phyloP scores from a whole-genome alignment of 2,113 vertebrate genomes.

The Megalops atlanticus region DNA sequence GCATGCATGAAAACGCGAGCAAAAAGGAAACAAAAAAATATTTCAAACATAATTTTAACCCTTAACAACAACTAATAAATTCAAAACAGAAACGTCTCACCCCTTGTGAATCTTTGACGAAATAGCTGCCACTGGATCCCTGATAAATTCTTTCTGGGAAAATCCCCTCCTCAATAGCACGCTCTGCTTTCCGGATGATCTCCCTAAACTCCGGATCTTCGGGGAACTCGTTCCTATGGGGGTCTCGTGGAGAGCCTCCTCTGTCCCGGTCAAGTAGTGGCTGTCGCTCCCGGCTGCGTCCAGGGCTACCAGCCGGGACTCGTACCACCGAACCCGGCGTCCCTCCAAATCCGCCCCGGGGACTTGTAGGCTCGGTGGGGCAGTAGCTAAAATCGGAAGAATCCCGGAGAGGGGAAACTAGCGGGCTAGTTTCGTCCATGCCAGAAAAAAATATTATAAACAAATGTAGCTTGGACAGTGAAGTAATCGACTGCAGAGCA shows the following conservation, averaged over 20 bases:
- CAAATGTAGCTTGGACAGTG: background rate
- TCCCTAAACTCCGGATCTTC: slow-evolving; percentile 78
- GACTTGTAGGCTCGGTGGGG: slow-evolving; percentile 40
- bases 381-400: slow-evolving; percentile 58
- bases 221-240: slow-evolving; percentile 70
- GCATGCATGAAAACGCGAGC: background rate
- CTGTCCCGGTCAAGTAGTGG: slow-evolving; percentile 64
- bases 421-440: slow-evolving; percentile 76
- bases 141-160: slow-evolving; percentile 81
- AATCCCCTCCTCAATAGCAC: slow-evolving; percentile 74
- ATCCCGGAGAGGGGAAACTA: slow-evolving; percentile 72
- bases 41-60: background rate
- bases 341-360: slow-evolving; percentile 48
- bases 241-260: slow-evolving; percentile 24
- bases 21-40: background rate
- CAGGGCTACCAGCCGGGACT: slow-evolving; percentile 48
- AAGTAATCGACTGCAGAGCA: background rate
- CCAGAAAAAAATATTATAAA: background rate
- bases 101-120: slow-evolving; percentile 78
- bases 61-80: background rate
- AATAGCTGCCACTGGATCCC: slow-evolving; percentile 84
- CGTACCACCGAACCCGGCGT: slow-evolving; percentile 59
- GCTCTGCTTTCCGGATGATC: slow-evolving; percentile 74
- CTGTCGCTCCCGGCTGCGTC: slow-evolving; percentile 69
- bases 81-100: slow-evolving; percentile 54